Conservation (phyloP, 2,113 vertebrate species). For the Eulacestoma nigropectus region DNA sequence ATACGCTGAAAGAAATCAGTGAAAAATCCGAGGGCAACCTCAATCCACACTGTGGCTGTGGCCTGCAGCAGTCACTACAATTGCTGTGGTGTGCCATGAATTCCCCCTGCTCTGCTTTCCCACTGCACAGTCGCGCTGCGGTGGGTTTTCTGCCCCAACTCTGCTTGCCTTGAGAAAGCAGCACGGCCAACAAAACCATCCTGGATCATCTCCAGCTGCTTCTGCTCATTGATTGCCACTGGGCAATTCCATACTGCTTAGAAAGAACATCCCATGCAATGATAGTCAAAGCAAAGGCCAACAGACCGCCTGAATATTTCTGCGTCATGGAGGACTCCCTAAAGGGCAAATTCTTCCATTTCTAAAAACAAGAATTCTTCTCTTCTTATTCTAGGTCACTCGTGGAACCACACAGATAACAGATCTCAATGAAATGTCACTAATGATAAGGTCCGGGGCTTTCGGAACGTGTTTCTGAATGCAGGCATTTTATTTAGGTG, state of each 20-base stretch:
- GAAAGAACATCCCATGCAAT: neutral
- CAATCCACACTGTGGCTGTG: neutral
- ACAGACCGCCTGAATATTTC: neutral
- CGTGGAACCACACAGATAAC: constrained; percentile 29
- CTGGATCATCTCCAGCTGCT: neutral
- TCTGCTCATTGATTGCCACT: neutral
- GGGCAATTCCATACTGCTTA: neutral
- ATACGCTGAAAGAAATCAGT: neutral
- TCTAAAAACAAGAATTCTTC: constrained; percentile 46
- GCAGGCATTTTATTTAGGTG: neutral
- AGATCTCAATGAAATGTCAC: constrained; percentile 27
- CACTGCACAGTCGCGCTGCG: accelerated
- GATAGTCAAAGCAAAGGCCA: neutral
- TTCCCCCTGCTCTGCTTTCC: neutral
- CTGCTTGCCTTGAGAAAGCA: accelerated
- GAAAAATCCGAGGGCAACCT: neutral
- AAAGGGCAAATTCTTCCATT: constrained; percentile 36
- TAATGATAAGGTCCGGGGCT: neutral
- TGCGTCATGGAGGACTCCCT: neutral
- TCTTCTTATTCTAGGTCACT: constrained; percentile 47
- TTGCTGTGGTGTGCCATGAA: neutral
- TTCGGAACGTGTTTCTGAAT: neutral
- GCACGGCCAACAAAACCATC: neutral
- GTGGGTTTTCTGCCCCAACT: neutral
- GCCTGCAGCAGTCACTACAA: neutral